phyloP scores from a whole-genome alignment of 2,797 vertebrate genomes.

The Liasis olivaceus region DNA sequence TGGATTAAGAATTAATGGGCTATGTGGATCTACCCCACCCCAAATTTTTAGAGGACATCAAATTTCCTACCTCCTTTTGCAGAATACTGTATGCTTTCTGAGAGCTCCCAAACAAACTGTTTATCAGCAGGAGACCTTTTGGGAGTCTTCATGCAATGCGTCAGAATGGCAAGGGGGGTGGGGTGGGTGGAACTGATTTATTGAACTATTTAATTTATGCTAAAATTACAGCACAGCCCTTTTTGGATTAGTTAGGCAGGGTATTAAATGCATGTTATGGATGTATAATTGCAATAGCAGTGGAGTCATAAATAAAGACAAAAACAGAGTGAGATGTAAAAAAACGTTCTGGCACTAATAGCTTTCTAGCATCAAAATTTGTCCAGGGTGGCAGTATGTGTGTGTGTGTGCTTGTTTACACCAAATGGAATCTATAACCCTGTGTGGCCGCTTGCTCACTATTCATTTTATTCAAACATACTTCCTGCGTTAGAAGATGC shows the following conservation, averaged over 20 bases:
- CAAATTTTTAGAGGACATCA: not conserved
- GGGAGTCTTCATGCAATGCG: not conserved
- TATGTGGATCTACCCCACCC: not conserved
- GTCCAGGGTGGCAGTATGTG: not conserved
- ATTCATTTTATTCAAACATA: not conserved
- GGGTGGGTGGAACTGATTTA: not conserved
- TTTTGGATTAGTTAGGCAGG: conserved; percentile 5
- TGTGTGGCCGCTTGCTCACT: not conserved
- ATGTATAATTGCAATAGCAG: conserved; percentile 11
- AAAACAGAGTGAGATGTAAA: conserved; percentile 3
- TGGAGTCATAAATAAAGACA: conserved; percentile 23
- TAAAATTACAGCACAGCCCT: not conserved
- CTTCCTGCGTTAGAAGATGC: not conserved
- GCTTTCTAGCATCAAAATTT: not conserved
- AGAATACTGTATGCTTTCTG: not conserved
- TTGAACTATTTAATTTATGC: conserved; percentile 1
- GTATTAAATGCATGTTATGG: conserved; percentile 19
- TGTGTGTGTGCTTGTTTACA: not conserved
- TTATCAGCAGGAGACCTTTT: not conserved
- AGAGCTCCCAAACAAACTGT: not conserved
- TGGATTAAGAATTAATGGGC: not conserved
- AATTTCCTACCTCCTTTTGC: not conserved
- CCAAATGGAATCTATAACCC: not conserved
- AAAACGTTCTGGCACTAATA: conserved; percentile 5
- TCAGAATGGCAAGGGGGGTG: not conserved